Evolutionary conservation across 2,888 invertebrate species (phyloP).

Genomic region (Himalopsyche tibetana): DNA sequence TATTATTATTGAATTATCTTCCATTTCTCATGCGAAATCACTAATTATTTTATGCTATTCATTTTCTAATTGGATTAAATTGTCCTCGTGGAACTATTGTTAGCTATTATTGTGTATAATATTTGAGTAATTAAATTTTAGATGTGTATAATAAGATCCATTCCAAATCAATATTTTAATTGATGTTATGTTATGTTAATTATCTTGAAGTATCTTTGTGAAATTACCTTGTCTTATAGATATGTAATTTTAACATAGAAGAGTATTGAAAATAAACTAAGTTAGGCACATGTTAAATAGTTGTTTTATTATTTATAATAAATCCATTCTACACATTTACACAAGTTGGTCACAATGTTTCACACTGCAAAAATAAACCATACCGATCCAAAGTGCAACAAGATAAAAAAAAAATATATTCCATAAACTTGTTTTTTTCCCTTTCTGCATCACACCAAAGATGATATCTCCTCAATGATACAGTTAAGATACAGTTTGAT

Average conservation of each 20-base stretch:
- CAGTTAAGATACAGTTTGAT: too few species aligned
- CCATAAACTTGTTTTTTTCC: too few species aligned
- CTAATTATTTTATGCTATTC: background rate
- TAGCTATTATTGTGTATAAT: conserved; percentile 17
- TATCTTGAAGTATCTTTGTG: conserved; percentile 58
- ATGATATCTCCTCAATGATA: too few species aligned
- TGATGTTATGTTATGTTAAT: conserved; percentile 53
- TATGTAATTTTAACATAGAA: conserved; percentile 61
- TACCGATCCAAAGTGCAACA: too few species aligned
- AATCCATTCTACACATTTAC: background rate
- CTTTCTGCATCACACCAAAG: too few species aligned
- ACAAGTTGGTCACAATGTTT: too few species aligned
- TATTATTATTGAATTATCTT: too few species aligned
- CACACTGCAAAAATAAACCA: too few species aligned
- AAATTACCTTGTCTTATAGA: conserved; percentile 62
- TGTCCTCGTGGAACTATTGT: background rate
- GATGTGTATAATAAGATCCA: conserved; percentile 50
- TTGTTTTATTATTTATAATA: conserved; percentile 32
- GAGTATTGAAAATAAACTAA: conserved; percentile 55
- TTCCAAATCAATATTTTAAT: conserved; percentile 59
- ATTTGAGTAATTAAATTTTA: conserved; percentile 38
- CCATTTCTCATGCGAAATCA: background rate
- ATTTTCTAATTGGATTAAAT: conserved; percentile 13
- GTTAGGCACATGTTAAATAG: conserved; percentile 57
- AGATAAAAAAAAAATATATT: too few species aligned